Percentiles rank a stretch among this genome's conserved stretches.
Evolutionary conservation across 2,797 vertebrate genomes (phyloP).

Genomic region (Alfaro cultratus): DNA sequence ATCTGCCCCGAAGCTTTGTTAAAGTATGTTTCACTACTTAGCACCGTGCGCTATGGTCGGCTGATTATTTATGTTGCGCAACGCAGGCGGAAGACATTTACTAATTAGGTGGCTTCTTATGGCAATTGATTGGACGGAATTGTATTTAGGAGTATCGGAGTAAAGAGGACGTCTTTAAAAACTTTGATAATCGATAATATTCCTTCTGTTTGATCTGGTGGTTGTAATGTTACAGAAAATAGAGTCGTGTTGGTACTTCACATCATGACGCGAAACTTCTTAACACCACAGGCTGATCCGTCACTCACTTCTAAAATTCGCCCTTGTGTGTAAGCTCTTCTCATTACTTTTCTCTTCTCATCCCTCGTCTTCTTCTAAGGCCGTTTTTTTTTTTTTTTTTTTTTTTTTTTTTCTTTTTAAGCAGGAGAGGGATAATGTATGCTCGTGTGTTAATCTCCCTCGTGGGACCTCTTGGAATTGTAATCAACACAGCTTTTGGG

Average conservation of each 20-base stretch:
- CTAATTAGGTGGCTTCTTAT: not conserved
- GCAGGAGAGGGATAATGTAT: constrained; percentile 50
- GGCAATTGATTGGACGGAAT: not conserved
- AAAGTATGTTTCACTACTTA: too few species aligned
- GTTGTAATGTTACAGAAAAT: not conserved
- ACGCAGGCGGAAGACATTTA: not conserved
- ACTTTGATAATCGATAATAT: not conserved
- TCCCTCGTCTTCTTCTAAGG: constrained; percentile 38
- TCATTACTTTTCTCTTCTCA: constrained; percentile 21
- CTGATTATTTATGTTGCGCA: too few species aligned
- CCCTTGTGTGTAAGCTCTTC: constrained; percentile 29
- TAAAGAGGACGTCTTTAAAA: not conserved
- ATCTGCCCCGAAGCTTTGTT: too few species aligned
- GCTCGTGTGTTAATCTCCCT: constrained; percentile 67
- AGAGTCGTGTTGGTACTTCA: not conserved
- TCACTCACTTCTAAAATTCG: constrained; percentile 15
- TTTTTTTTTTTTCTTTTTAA: constrained; percentile 19
- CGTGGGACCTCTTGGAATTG: constrained; percentile 56
- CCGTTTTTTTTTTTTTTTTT: constrained; percentile 10
- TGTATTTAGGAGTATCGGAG: not conserved
- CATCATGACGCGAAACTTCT: constrained; percentile 16
- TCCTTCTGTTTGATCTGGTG: not conserved
- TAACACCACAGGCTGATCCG: constrained; percentile 4
- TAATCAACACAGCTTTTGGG: constrained; percentile 69
- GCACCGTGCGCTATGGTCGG: too few species aligned